Evolutionary conservation across 2,113 vertebrate genomes (phyloP), one percentile per base, ranked within the genome.

Genomic region (Sylvia atricapilla): DNA sequence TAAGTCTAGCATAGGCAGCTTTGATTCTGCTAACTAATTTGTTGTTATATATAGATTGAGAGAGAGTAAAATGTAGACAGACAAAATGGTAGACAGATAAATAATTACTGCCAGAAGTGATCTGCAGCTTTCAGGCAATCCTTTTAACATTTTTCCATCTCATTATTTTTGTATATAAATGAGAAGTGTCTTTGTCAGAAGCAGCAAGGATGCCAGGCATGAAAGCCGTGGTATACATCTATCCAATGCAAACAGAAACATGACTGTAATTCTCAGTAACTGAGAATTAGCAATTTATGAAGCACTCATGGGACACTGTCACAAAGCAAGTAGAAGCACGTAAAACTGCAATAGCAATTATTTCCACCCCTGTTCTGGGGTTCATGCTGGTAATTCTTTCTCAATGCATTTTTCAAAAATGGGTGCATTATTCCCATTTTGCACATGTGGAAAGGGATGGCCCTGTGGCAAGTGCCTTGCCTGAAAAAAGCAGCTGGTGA

Each of bases 111-210:
- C 47, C 66, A 90, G 79, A 79, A 94, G 64, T 50, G n/a, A 91
- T 56, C 52, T 87, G 50, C 66, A 64, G 63, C 41, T 83, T 64
- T 94, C 79, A 78, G 56, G 49, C 53, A 58, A 94, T 64, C 33
- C 44, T 79, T 69, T 91, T 55, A 74, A 55, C 52, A 41, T 28
- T 78, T 22, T 47, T 91, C 90, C 84, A 39, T 80, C 75, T 93
- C 20, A 13, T 92, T 96, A 89, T 96, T 96, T 96, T 87, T 94
- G 59, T 63, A 75, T 74, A 76, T 92, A 94, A 92, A 90, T 56
- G 74, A 94, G 84, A 97, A 94, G 73, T 33, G 4, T 69, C 72
- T 90, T 70, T 73, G 25, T 81, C 81, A 92, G 73, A 33, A 84
- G 63, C 31, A 41, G n/a, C 19, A 64, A 64, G 15, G 52, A 66